phyloP scores from a whole-genome alignment of 2,797 vertebrate species.

The Parauchenoglanis punctatus region DNA sequence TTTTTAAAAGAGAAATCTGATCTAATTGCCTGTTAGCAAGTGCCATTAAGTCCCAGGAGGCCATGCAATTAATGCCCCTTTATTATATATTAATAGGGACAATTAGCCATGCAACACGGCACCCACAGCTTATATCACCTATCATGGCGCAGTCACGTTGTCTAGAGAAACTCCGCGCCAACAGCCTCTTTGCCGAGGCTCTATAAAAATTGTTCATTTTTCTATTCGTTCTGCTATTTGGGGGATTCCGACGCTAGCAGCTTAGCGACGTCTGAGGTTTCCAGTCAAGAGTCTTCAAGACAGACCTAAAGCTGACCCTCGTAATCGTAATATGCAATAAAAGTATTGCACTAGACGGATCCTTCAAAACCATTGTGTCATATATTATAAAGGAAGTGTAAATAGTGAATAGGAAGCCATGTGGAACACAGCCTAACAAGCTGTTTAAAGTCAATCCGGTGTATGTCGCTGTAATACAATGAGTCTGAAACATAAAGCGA shows the following conservation, averaged over 20 bases:
- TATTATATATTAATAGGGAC: conserved; percentile 39
- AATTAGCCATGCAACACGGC: conserved; percentile 37
- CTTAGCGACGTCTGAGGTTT: not conserved
- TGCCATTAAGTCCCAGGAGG: conserved; percentile 33
- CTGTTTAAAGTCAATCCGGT: not conserved
- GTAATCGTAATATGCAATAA: not conserved
- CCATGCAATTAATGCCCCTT: conserved; percentile 36
- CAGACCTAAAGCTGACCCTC: not conserved
- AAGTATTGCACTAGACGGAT: not conserved
- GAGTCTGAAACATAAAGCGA: not conserved
- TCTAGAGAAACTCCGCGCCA: not conserved
- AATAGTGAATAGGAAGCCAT: not conserved
- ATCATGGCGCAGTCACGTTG: not conserved
- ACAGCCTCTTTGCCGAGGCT: not conserved
- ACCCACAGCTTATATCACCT: not conserved
- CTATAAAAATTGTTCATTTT: not conserved
- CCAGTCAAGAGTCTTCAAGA: not conserved
- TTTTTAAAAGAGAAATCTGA: not conserved
- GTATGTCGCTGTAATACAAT: not conserved
- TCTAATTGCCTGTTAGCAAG: conserved; percentile 42
- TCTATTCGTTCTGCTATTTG: not conserved
- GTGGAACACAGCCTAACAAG: not conserved
- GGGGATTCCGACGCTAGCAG: not conserved
- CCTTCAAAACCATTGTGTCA: not conserved
- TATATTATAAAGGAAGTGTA: too few relatives aligned